Conservation (phyloP, 2,888 invertebrate species). For the Platerodrilus igneus region DNA sequence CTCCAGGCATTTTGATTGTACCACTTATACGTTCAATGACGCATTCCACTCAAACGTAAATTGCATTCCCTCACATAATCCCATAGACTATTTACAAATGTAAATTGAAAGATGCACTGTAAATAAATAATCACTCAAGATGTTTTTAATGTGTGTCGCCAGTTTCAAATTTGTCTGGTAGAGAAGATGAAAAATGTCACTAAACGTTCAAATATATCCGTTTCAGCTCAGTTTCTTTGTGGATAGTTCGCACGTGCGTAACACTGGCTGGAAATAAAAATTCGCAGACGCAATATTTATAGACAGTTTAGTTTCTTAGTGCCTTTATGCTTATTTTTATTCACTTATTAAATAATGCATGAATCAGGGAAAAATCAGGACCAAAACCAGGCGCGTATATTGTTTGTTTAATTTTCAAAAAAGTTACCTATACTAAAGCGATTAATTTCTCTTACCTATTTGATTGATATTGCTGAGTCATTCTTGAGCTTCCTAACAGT, state of each 20-base stretch:
- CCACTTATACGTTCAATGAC: constrained; percentile 22
- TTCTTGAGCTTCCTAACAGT: constrained; percentile 15
- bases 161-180: too few relatives aligned
- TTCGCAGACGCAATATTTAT: constrained; percentile 25
- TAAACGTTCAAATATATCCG: too few relatives aligned
- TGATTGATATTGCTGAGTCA: too few relatives aligned
- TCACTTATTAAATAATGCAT: constrained; percentile 19
- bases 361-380: constrained; percentile 22
- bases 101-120: too few relatives aligned
- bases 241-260: constrained; percentile 16
- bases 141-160: too few relatives aligned
- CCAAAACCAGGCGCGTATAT: constrained; percentile 10
- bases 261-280: constrained; percentile 16
- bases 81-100: too few relatives aligned
- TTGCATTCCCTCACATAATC: constrained; percentile 19
- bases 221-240: too few relatives aligned
- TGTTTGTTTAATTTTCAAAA: neutral
- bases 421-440: neutral
- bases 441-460: constrained; percentile 16
- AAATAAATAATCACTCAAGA: too few relatives aligned
- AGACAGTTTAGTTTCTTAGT: constrained; percentile 18
- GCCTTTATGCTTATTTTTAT: constrained; percentile 24
- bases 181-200: too few relatives aligned
- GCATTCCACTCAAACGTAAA: constrained; percentile 14
- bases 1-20: too few relatives aligned